phyloP scores from a whole-genome alignment of 1,140 invertebrate genomes.

The Drosophila arizonae region DNA sequence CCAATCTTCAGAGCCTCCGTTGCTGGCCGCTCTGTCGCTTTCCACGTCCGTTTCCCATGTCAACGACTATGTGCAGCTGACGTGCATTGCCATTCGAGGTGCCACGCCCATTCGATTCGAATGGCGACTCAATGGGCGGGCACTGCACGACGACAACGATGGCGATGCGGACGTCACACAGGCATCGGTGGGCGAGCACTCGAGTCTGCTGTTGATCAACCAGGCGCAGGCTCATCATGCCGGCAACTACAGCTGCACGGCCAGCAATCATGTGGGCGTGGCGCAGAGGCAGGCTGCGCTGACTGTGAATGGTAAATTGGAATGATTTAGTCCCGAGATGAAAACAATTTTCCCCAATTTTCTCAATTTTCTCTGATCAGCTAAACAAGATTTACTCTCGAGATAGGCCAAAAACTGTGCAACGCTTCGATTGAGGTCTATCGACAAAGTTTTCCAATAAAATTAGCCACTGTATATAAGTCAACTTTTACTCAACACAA shows the following conservation, averaged over 20 bases:
- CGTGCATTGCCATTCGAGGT: constrained; percentile 88
- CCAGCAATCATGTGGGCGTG: constrained; percentile 89
- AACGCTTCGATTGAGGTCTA: constrained; percentile 46
- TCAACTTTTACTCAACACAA: constrained; percentile 9
- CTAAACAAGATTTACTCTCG: constrained; percentile 48
- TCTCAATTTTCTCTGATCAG: constrained; percentile 43
- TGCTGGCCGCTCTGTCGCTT: constrained; percentile 90
- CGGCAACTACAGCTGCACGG: constrained; percentile 92
- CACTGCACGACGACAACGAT: constrained; percentile 57
- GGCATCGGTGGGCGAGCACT: constrained; percentile 84
- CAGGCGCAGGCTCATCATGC: constrained; percentile 86
- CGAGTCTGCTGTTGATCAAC: constrained; percentile 83
- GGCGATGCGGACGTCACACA: constrained; percentile 66
- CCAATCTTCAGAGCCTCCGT: constrained; percentile 86
- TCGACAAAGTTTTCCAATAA: constrained; percentile 18
- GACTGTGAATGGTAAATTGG: constrained; percentile 87
- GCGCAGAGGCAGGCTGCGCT: constrained; percentile 87
- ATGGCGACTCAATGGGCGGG: constrained; percentile 85
- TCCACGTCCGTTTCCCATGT: constrained; percentile 90
- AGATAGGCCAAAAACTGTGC: constrained; percentile 44
- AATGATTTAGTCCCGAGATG: not conserved
- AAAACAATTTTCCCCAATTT: constrained; percentile 10
- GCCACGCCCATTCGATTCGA: constrained; percentile 87
- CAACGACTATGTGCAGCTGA: constrained; percentile 88
- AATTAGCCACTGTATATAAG: constrained; percentile 42